Percentiles rank a stretch among this genome's conserved stretches.
Conservation (phyloP, 1,140 invertebrate genomes). For the Thereuonema tuberculata region DNA sequence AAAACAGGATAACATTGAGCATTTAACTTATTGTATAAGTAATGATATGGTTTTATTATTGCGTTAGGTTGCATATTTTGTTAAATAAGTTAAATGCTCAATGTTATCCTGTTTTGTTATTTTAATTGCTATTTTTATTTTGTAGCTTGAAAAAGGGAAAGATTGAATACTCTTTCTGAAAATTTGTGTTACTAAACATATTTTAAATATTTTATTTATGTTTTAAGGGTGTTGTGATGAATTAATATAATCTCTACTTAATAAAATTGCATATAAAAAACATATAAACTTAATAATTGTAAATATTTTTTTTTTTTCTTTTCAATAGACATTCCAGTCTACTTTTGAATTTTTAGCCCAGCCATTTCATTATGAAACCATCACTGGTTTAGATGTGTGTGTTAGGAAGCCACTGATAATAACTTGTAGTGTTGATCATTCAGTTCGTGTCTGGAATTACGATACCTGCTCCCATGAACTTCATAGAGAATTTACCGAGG, state of each 20-base stretch:
- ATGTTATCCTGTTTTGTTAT: too few relatives aligned
- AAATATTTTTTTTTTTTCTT: constrained; percentile 1
- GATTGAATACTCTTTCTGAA: too few relatives aligned
- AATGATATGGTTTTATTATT: too few relatives aligned
- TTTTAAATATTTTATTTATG: too few relatives aligned
- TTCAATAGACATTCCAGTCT: constrained; percentile 16
- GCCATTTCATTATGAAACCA: constrained; percentile 59
- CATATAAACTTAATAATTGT: constrained; percentile 4
- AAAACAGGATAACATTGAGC: too few relatives aligned
- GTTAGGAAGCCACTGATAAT: constrained; percentile 77
- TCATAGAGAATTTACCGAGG: constrained; percentile 63
- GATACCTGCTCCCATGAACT: constrained; percentile 60
- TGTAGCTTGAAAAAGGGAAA: too few relatives aligned
- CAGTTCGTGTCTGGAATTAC: constrained; percentile 79
- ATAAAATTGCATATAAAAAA: neutral
- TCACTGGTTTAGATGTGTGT: constrained; percentile 63
- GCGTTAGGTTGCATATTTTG: too few relatives aligned
- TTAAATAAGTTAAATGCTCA: too few relatives aligned
- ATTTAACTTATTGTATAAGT: too few relatives aligned
- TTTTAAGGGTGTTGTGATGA: neutral
- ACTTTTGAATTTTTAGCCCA: constrained; percentile 44
- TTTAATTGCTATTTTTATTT: too few relatives aligned
- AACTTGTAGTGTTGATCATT: constrained; percentile 67
- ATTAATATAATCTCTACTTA: neutral
- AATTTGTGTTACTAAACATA: too few relatives aligned